phyloP scores from a whole-genome alignment of 2,797 vertebrate species.

The Podarcis siculus region DNA sequence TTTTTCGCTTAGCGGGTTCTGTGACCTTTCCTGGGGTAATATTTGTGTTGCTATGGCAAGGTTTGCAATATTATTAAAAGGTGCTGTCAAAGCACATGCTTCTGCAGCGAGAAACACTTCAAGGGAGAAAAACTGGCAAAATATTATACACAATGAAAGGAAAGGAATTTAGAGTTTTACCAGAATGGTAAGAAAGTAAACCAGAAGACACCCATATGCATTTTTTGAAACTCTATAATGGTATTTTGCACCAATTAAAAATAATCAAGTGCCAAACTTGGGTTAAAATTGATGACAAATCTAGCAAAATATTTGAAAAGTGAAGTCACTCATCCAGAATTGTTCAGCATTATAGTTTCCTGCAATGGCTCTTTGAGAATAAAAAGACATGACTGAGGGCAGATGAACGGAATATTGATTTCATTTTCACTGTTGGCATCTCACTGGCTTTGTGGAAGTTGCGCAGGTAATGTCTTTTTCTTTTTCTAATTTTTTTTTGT shows the following conservation, averaged over 20 bases:
- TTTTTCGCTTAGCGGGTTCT: constrained; percentile 32
- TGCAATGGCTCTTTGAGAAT: neutral
- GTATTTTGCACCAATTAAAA: neutral
- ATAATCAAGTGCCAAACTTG: neutral
- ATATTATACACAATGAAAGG: constrained; percentile 27
- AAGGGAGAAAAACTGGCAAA: constrained; percentile 59
- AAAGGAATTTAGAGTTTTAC: constrained; percentile 54
- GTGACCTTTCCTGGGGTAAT: constrained; percentile 53
- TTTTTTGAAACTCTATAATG: neutral
- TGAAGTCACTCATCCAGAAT: neutral
- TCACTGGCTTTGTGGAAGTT: neutral
- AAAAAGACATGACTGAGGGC: constrained; percentile 10
- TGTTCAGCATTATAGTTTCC: neutral
- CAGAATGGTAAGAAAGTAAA: constrained; percentile 40
- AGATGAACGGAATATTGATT: neutral
- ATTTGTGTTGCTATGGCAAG: constrained; percentile 50
- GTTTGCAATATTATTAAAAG: constrained; percentile 62
- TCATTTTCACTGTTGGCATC: neutral
- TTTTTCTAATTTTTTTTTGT: neutral
- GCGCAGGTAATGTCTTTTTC: neutral
- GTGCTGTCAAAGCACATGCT: constrained; percentile 39
- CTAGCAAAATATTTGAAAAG: constrained; percentile 2
- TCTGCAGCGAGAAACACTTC: constrained; percentile 48
- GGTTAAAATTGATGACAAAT: neutral
- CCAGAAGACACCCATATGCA: neutral